Evolutionary conservation across 2,113 vertebrate genomes (phyloP).

Genomic region (Chroicocephalus ridibundus): DNA sequence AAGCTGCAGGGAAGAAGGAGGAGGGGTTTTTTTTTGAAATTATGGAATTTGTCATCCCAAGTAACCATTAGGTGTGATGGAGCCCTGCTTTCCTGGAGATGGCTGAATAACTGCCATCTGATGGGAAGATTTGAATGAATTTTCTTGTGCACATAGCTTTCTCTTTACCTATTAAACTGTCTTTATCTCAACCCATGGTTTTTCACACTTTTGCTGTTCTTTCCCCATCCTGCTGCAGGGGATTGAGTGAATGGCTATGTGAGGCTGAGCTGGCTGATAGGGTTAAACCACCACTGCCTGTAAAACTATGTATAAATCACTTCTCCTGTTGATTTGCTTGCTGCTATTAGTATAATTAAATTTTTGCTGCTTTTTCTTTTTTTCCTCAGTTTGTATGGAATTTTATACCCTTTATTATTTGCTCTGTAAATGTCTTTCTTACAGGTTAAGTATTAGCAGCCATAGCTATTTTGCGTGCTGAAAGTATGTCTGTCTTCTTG

Average conservation of each 20-base stretch:
- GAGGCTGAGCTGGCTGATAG: neutral
- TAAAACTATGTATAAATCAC: neutral
- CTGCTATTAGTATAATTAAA: neutral
- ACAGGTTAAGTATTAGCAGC: neutral
- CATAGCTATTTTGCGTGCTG: neutral
- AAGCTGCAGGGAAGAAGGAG: neutral
- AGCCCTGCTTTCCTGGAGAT: neutral
- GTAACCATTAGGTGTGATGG: fast-evolving
- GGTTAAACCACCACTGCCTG: neutral
- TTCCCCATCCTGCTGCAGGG: fast-evolving
- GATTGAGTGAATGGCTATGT: neutral
- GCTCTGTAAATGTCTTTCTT: neutral
- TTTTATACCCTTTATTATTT: neutral
- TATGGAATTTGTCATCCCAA: neutral
- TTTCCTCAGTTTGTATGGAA: neutral
- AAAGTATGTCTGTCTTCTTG: neutral
- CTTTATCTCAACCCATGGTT: neutral
- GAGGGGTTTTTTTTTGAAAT: neutral
- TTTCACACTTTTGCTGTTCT: neutral
- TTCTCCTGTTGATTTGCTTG: neutral
- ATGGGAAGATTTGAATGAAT: neutral
- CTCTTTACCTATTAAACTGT: neutral
- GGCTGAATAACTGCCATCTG: fast-evolving
- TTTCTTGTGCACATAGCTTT: neutral
- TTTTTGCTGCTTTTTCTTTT: neutral